Evolutionary conservation across 2,797 vertebrate species (phyloP), one percentile per base, ranked within the genome.

Genomic region (Cygnus olor): DNA sequence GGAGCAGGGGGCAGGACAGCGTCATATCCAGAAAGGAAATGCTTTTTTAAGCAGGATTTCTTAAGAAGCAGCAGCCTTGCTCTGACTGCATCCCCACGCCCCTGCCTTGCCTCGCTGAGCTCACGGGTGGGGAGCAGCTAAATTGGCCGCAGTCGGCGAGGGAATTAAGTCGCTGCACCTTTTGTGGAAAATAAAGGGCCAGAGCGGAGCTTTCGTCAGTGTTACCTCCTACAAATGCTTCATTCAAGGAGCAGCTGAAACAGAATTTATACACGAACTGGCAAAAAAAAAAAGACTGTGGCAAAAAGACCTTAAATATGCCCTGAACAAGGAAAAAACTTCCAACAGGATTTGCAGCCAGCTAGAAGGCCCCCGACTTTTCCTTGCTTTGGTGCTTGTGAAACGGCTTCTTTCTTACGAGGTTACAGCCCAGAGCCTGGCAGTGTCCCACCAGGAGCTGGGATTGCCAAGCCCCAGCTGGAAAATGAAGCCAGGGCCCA

Each of bases 341-440:
- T 58, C 42, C 25, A 45, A 73, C 36, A 49, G n/a, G 7, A 49
- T 20, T 49, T 61, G 36, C 61, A 90, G 65, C 9, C 40, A n/a
- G n/a, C 70, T 54, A 0, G 1, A 8, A 88, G 69, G 57, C 69
- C 0, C 24, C 53, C 34, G 28, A 8, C 1, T 0, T 2, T 27
- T 7, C 20, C 71, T 34, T 22, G 14, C 60, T 1, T 0, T 15
- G 44, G 30, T 20, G 2, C 32, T 40, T 32, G 24, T 40, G 51
- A 34, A 49, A 9, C 2, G 4, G 12, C 14, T 36, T 24, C 18
- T 32, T n/a, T 42, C 65, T 51, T 30, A 0, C 0, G 5, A n/a
- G 34, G 36, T 27, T 27, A 6, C 36, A 2, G 1, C 1, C 34
- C 79, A 60, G 24, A 56, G 17, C 53, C 28, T 56, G 53, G 27